These are phyloP conservation scores for Archaeoteleia sp. DNA, from an alignment of 2,888 invertebrate species.

Conservation along the genomic window DNA sequence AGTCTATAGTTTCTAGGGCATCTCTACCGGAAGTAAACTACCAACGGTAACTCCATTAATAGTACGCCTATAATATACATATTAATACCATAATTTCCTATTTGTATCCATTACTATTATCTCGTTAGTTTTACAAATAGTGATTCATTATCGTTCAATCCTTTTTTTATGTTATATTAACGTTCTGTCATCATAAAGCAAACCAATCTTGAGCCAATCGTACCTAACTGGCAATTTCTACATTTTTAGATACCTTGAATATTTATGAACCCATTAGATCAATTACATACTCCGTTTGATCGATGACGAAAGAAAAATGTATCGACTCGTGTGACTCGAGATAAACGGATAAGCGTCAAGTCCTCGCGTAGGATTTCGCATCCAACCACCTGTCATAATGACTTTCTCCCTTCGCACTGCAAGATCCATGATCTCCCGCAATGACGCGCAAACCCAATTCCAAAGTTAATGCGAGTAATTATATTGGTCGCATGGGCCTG, in stretches of 20 bases:
- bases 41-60: too few relatives aligned
- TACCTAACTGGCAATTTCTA: neutral
- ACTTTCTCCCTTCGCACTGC: constrained; percentile 53
- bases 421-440: constrained; percentile 51
- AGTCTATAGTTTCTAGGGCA: too few relatives aligned
- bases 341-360: constrained; percentile 21
- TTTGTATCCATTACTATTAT: too few relatives aligned
- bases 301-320: neutral
- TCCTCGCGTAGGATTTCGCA: neutral
- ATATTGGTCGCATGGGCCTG: constrained; percentile 49
- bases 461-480: constrained; percentile 54
- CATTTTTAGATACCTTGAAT: neutral
- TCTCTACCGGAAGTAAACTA: too few relatives aligned
- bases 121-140: too few relatives aligned
- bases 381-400: constrained; percentile 48
- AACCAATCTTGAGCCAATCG: too few relatives aligned
- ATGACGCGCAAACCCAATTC: constrained; percentile 55
- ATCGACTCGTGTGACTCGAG: too few relatives aligned
- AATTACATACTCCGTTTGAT: neutral
- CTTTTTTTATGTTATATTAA: too few relatives aligned
- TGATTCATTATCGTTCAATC: too few relatives aligned
- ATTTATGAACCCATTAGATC: neutral
- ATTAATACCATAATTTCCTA: too few relatives aligned
- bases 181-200: too few relatives aligned
- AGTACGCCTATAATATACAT: too few relatives aligned